Evolutionary conservation across 1,140 invertebrate species (phyloP).

Genomic region (Subanguina moxae): DNA sequence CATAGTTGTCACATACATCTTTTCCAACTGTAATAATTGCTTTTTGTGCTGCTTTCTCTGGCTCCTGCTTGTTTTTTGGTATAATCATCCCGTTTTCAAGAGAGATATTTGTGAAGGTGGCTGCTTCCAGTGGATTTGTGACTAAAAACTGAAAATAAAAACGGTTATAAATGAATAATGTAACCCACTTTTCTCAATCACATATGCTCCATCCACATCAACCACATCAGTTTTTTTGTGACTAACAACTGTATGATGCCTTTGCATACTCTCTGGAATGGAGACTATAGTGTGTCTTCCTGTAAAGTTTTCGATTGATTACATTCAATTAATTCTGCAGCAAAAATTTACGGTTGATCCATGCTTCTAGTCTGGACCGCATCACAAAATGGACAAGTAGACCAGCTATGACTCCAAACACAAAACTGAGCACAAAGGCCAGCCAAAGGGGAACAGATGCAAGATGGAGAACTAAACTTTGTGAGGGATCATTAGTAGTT

Average conservation of each 20-base stretch:
- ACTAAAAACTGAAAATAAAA: no score
- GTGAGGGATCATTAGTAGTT: neutral
- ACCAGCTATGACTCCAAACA: slow-evolving; percentile 35
- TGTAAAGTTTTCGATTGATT: neutral
- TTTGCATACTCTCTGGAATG: neutral
- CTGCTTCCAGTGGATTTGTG: no score
- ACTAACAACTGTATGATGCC: neutral
- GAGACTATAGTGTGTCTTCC: neutral
- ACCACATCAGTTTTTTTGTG: neutral
- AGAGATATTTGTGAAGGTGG: no score
- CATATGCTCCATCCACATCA: neutral
- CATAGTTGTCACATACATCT: neutral
- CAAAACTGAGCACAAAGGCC: slow-evolving; percentile 37
- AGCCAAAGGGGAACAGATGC: slow-evolving; percentile 38
- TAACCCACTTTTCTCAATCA: neutral
- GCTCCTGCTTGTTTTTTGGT: neutral
- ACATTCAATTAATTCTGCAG: neutral
- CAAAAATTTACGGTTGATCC: slow-evolving; percentile 31
- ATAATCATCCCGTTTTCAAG: neutral
- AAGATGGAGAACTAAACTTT: slow-evolving; percentile 43
- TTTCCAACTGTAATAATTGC: neutral
- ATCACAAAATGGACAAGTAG: slow-evolving; percentile 51
- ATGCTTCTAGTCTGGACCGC: slow-evolving; percentile 34
- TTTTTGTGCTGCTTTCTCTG: neutral
- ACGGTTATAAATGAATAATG: no score